A percentile compares a stretch with the other conserved stretches of the same genome.
phyloP scores from a whole-genome alignment of 2,113 vertebrate genomes.

The Aspidoscelis tigris region DNA sequence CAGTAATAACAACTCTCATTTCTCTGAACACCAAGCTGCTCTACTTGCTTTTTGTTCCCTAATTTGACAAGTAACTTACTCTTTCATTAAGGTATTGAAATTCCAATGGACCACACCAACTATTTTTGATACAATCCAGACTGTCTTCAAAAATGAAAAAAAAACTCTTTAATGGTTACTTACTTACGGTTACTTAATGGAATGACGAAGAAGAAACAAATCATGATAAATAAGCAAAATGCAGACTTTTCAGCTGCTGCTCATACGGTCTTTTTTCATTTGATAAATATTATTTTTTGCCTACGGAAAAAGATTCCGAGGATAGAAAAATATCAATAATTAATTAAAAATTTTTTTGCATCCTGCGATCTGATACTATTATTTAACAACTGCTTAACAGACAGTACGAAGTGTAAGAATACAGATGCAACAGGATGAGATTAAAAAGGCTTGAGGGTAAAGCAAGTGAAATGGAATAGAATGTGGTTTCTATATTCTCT shows the following conservation, averaged over 20 bases:
- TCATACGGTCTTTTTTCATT: constrained; percentile 44
- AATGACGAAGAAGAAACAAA: constrained; percentile 9
- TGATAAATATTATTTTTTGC: constrained; percentile 35
- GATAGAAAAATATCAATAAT: constrained; percentile 41
- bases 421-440: constrained; percentile 52
- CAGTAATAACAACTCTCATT: constrained; percentile 41
- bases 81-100: constrained; percentile 60
- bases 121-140: constrained; percentile 54
- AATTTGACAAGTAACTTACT: constrained; percentile 53
- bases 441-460: not conserved
- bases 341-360: constrained; percentile 35
- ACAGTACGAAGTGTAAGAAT: constrained; percentile 50
- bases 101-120: not conserved
- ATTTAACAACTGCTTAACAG: constrained; percentile 63
- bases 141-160: constrained; percentile 51
- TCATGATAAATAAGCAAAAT: constrained; percentile 37
- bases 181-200: constrained; percentile 14
- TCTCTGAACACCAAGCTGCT: constrained; percentile 27
- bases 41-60: constrained; percentile 46
- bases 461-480: constrained; percentile 50
- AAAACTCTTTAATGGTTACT: constrained; percentile 46
- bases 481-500: constrained; percentile 68
- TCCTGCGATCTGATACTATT: constrained; percentile 47
- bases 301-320: constrained; percentile 17
- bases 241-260: not conserved